Percentiles rank a stretch among this genome's conserved stretches.
Evolutionary conservation across 2,888 invertebrate species (phyloP).

Genomic region (Leptinotarsa peninsularis): DNA sequence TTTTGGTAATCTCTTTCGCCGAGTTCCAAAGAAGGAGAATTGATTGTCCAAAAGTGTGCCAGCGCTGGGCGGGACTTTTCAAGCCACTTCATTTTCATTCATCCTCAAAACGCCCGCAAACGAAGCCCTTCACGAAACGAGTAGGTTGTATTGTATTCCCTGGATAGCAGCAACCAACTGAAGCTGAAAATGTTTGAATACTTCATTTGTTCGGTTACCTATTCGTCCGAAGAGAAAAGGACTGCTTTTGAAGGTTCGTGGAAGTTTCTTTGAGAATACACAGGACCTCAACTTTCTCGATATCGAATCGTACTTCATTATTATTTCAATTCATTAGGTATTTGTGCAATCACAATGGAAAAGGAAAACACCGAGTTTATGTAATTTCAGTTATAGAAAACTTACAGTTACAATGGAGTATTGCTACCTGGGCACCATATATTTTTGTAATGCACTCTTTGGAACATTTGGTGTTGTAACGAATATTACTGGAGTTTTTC

Average conservation of each 20-base stretch:
- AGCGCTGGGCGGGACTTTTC: conserved; percentile 19
- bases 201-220: conserved; percentile 9
- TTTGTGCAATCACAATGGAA: too few species aligned
- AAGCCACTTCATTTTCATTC: conserved; percentile 25
- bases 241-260: neutral
- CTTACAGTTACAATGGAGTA: too few species aligned
- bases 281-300: neutral
- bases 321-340: neutral
- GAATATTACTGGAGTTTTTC: too few species aligned
- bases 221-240: neutral
- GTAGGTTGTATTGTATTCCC: conserved; percentile 20
- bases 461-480: too few species aligned
- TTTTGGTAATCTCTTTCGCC: conserved; percentile 16
- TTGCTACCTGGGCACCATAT: too few species aligned
- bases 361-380: too few species aligned
- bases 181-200: conserved; percentile 17
- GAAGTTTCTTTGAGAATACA: neutral
- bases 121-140: conserved; percentile 4
- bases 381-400: too few species aligned
- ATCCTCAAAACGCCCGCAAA: conserved; percentile 16
- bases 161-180: conserved; percentile 2
- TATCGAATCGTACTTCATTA: neutral
- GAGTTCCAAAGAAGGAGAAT: conserved; percentile 22
- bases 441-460: too few species aligned
- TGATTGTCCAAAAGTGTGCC: conserved; percentile 24